Base-by-base conservation (phyloP, 2,113 vertebrate species). In the Danionella cerebrum region DNA sequence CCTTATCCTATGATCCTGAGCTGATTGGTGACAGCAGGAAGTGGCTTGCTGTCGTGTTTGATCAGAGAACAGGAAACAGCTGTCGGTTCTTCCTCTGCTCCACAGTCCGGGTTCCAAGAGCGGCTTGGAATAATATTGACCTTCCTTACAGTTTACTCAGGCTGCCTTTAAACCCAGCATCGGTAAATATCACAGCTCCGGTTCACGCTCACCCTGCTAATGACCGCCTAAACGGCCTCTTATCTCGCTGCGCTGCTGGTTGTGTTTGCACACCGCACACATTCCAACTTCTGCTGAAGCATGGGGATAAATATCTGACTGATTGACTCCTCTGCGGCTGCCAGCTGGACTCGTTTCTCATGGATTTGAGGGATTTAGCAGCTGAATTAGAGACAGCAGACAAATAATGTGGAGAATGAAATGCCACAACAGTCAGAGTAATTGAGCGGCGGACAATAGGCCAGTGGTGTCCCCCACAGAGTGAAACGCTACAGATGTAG, bases 91-190 rank as follows among this genome's bases (percentile, higher is more conserved):
- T 47, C 64, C 70, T 78, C 69, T 73, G 25, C 63, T 72, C 57
- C 66, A 71, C 29, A 47, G 72, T 65, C 74, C 67, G 69, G 67
- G 79, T 85, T 83, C 76, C 79, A 70, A 63, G 24, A 27, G 65
- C 73, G 76, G 76, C 80, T 68, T 89, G 78, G 73, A 47, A 82
- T 87, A 89, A 87, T 89, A 90, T 89, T 90, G 86, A 89, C 88
- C 80, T 78, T 86, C 67, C 66, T 74, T 69, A 74, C 82, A 81
- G 81, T 87, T 84, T 79, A 79, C 80, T 84, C 71, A 83, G 82
- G 72, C 78, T 78, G 83, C 80, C 72, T 83, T 85, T 83, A 82
- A 89, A 87, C 78, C 78, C 80, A 73, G 82, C 70, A 51, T 62
- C 74, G 85, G 79, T 84, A 89, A 88, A 89, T 78, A 85, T 79